Conservation (phyloP, 30 jellyfish, hydroid and myxozoan species). For the Morbakka virulenta region DNA sequence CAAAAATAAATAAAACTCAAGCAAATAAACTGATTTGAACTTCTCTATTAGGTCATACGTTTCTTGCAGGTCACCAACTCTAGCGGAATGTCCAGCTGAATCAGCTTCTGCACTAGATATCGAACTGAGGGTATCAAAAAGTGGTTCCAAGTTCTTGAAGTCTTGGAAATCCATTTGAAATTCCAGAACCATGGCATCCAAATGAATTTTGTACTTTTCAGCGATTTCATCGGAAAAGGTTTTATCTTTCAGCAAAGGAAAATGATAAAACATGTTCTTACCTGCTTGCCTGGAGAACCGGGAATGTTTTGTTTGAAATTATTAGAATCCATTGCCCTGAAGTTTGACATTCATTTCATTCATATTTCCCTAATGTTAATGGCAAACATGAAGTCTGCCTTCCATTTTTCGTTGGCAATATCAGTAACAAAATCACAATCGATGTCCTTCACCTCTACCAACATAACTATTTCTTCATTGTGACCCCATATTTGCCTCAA, state of each 20-base stretch:
- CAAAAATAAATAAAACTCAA: not conserved
- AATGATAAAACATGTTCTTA: too few relatives aligned
- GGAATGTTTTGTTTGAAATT: not conserved
- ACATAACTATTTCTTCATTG: not conserved
- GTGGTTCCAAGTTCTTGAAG: not conserved
- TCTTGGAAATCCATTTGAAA: too few relatives aligned
- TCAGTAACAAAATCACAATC: not conserved
- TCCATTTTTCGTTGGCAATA: not conserved
- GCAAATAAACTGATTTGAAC: not conserved
- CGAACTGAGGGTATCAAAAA: not conserved
- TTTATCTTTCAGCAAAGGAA: not conserved
- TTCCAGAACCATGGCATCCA: too few relatives aligned
- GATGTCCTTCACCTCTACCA: not conserved
- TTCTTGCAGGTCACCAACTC: not conserved
- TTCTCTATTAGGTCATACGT: not conserved
- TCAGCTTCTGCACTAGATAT: not conserved
- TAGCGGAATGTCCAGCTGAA: not conserved
- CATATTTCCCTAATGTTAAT: not conserved
- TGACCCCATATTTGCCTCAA: not conserved
- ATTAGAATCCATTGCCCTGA: not conserved
- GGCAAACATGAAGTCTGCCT: not conserved
- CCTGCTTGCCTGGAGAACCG: not conserved
- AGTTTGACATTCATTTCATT: not conserved
- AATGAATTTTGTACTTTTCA: not conserved
- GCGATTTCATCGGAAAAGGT: not conserved